Percentiles rank a stretch among this genome's conserved stretches.
Evolutionary conservation across 2,888 invertebrate genomes (phyloP).

Genomic region (Tetragnatha montana): DNA sequence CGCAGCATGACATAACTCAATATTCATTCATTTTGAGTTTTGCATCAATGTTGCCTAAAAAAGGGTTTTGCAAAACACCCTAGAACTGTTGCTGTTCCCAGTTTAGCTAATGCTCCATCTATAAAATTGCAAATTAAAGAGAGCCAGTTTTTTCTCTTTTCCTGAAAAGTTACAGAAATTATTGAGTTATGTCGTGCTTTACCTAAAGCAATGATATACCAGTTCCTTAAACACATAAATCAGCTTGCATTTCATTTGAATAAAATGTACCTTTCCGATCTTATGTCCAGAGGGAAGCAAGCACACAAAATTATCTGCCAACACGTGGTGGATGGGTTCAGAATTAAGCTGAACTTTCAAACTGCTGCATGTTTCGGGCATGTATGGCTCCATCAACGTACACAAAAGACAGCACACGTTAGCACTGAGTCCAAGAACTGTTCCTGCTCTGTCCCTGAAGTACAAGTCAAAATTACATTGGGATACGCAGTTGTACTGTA

Average conservation of each 20-base stretch:
- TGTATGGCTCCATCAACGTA: constrained; percentile 89
- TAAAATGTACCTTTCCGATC: constrained; percentile 82
- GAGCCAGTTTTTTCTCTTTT: too few species aligned
- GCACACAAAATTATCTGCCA: constrained; percentile 76
- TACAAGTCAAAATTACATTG: not conserved
- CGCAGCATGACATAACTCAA: too few species aligned
- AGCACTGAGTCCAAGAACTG: constrained; percentile 88
- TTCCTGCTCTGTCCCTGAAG: constrained; percentile 82
- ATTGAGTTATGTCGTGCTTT: too few species aligned
- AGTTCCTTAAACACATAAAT: too few species aligned
- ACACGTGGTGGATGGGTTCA: constrained; percentile 78
- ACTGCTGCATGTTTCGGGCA: constrained; percentile 86
- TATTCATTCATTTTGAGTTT: too few species aligned
- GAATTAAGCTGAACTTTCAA: constrained; percentile 86
- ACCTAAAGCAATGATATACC: too few species aligned
- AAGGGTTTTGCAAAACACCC: too few species aligned
- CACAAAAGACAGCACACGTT: constrained; percentile 88
- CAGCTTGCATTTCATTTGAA: not conserved
- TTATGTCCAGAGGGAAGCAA: constrained; percentile 87
- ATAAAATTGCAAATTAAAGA: too few species aligned
- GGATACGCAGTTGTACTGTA: too few species aligned
- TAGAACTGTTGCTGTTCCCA: too few species aligned
- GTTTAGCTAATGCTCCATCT: not conserved
- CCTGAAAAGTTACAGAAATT: too few species aligned
- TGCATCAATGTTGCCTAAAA: too few species aligned